Conservation (phyloP, 2,797 vertebrate species). For the Taeniopygia guttata region DNA sequence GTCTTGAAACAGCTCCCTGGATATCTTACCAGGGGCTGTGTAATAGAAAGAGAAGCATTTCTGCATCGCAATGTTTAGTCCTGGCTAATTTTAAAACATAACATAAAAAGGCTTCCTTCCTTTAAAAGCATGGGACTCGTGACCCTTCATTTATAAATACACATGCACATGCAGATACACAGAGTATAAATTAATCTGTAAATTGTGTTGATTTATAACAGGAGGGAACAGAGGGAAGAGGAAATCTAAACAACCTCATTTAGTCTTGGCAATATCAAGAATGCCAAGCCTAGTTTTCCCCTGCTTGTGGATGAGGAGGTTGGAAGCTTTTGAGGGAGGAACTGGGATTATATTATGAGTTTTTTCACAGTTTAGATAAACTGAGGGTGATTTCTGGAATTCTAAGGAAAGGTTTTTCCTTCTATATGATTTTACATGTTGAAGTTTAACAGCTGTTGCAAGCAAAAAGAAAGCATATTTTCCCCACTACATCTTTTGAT, state of each 20-base stretch:
- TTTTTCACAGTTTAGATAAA: not conserved
- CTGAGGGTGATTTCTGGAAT: not conserved
- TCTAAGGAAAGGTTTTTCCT: not conserved
- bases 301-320: not conserved
- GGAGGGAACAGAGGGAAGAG: not conserved
- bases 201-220: conserved; percentile 2
- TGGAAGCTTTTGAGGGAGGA: not conserved
- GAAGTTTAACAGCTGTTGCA: conserved; percentile 47
- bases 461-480: conserved; percentile 34
- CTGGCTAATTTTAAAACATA: not conserved
- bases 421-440: not conserved
- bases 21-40: not conserved
- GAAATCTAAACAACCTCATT: not conserved
- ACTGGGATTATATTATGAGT: not conserved
- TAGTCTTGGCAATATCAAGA: not conserved
- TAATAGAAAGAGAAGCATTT: not conserved
- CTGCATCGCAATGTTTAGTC: not conserved
- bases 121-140: not conserved
- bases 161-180: not conserved
- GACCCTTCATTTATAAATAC: not conserved
- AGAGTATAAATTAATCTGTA: not conserved
- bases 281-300: not conserved
- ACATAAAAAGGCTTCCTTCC: not conserved
- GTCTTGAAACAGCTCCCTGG: not conserved
- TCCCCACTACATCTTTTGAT: not conserved